Evolutionary conservation across 2,888 invertebrate species (phyloP).

Genomic region (Sycophila texana): DNA sequence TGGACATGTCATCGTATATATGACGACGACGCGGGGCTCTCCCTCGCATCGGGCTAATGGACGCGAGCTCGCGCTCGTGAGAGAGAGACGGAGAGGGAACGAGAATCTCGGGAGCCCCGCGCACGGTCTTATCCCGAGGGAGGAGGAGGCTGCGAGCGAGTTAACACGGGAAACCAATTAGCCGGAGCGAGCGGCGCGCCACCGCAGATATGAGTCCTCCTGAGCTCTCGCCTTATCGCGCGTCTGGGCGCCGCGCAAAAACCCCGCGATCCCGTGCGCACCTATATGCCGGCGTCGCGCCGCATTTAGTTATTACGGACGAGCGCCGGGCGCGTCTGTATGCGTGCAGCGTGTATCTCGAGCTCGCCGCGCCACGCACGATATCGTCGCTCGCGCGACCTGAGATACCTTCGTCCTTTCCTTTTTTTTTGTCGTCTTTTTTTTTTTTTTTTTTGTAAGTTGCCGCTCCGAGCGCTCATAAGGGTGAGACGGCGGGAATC

Average conservation of each 20-base stretch:
- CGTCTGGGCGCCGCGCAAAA: constrained; percentile 26
- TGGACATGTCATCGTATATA: constrained; percentile 47
- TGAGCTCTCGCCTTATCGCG: constrained; percentile 41
- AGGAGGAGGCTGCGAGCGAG: constrained; percentile 62
- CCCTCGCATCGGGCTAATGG: constrained; percentile 31
- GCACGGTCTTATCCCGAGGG: constrained; percentile 69
- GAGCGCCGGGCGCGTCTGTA: neutral
- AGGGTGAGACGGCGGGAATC: constrained; percentile 2
- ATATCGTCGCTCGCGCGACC: constrained; percentile 3
- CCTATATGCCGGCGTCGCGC: neutral
- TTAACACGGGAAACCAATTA: constrained; percentile 75
- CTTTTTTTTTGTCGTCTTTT: neutral
- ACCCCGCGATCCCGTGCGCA: neutral
- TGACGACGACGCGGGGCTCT: constrained; percentile 30
- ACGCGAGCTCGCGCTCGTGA: neutral
- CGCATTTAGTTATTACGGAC: neutral
- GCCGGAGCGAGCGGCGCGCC: constrained; percentile 58
- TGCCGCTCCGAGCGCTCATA: neutral
- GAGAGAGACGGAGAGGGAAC: constrained; percentile 2
- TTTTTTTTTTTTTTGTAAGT: neutral
- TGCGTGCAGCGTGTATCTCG: constrained; percentile 9
- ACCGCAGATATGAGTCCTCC: constrained; percentile 54
- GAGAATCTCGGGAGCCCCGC: constrained; percentile 25
- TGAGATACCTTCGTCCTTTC: neutral
- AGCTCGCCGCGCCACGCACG: constrained; percentile 17